Percentiles rank a stretch among this genome's conserved stretches.
Conservation (phyloP, 2,797 vertebrate genomes). For the Arnoldichthys spilopterus region DNA sequence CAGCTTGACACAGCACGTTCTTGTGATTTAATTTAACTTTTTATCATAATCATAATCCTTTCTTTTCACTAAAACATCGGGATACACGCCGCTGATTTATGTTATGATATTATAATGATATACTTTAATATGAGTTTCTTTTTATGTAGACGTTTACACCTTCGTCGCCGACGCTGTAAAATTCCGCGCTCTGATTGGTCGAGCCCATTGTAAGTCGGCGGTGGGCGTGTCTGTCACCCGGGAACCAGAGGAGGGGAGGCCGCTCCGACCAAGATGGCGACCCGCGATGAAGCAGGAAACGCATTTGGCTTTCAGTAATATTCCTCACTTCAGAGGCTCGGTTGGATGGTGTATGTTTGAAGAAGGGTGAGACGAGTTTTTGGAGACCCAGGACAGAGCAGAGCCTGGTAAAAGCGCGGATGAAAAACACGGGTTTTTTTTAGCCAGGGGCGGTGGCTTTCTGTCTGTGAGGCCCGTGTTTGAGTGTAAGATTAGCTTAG, state of each 20-base stretch:
- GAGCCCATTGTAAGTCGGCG: conserved; percentile 41
- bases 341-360: conserved; percentile 28
- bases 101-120: too few species aligned
- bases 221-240: conserved; percentile 69
- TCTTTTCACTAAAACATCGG: too few species aligned
- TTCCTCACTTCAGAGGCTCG: conserved; percentile 46
- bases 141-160: conserved; percentile 29
- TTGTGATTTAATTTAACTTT: too few species aligned
- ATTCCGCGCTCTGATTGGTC: conserved; percentile 43
- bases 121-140: too few species aligned
- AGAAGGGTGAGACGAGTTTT: conserved; percentile 60
- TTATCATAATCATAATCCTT: too few species aligned
- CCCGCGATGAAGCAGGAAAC: conserved; percentile 80
- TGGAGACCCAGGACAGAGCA: conserved; percentile 63
- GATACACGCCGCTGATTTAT: too few species aligned
- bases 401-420: conserved; percentile 67
- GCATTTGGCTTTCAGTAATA: conserved; percentile 76
- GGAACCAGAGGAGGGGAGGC: conserved; percentile 70
- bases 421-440: conserved; percentile 24
- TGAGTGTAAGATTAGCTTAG: background rate
- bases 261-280: conserved; percentile 82
- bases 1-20: too few species aligned
- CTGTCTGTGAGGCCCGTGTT: conserved; percentile 6
- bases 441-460: conserved; percentile 75
- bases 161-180: background rate